Percentiles rank a stretch among this genome's conserved stretches.
These are phyloP conservation scores for Heterotis niloticus DNA, from an alignment of 2,113 vertebrate genomes.

Conservation along the genomic window DNA sequence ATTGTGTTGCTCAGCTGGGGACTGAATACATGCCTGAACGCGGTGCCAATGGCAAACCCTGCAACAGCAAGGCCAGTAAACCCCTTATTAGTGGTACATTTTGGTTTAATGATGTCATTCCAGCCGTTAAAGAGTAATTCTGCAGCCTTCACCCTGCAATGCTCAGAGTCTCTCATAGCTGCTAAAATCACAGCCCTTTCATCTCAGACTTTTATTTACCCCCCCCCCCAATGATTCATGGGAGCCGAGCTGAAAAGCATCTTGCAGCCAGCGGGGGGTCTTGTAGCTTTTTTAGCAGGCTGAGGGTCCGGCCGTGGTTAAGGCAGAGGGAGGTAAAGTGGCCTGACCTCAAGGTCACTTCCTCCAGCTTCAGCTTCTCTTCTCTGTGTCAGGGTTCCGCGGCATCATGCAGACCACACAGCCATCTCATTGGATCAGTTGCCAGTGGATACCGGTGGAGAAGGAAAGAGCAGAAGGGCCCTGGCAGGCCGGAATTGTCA, in stretches of 20 bases:
- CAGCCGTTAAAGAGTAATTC: not conserved
- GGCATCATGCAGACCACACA: not conserved
- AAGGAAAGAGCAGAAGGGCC: not conserved
- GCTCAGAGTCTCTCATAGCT: slow-evolving; percentile 15
- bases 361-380: not conserved
- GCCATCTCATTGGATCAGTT: not conserved
- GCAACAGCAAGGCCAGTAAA: slow-evolving; percentile 11
- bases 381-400: not conserved
- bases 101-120: slow-evolving; percentile 23
- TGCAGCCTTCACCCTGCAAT: not conserved
- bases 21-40: not conserved
- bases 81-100: slow-evolving; percentile 11
- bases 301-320: not conserved
- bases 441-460: slow-evolving; percentile 21
- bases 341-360: not conserved
- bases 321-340: not conserved
- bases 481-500: not conserved
- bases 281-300: slow-evolving; percentile 18
- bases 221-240: not conserved
- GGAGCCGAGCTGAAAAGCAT: slow-evolving; percentile 23
- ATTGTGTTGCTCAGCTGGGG: not conserved
- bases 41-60: not conserved
- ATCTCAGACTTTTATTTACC: not conserved
- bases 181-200: slow-evolving; percentile 17
- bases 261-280: slow-evolving; percentile 23